A percentile compares a stretch with the other conserved stretches of the same genome.
Evolutionary conservation across 2,113 vertebrate species (phyloP).

Genomic region (Burhinus oedicnemus): DNA sequence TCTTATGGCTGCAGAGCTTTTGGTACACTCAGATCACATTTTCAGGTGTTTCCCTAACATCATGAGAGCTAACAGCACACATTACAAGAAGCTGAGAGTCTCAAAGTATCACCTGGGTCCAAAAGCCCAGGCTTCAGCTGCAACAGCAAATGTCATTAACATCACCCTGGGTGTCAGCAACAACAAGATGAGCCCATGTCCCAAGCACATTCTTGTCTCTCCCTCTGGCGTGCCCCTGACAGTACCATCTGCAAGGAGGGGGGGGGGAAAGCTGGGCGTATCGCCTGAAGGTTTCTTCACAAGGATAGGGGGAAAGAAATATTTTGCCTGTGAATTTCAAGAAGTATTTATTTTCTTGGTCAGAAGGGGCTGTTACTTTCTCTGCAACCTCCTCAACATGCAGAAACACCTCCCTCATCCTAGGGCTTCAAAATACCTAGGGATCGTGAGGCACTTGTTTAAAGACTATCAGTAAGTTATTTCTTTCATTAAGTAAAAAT

Average conservation of each 20-base stretch:
- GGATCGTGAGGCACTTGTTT: neutral
- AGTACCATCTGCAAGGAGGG: neutral
- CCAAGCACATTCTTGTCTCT: neutral
- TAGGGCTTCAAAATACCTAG: neutral
- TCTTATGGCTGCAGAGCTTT: neutral
- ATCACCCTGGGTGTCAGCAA: neutral
- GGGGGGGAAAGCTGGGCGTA: neutral
- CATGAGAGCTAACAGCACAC: accelerated
- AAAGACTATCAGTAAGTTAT: neutral
- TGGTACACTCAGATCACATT: accelerated
- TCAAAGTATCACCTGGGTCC: neutral
- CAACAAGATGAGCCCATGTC: neutral
- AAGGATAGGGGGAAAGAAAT: neutral
- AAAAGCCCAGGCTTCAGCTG: neutral
- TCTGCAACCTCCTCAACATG: neutral
- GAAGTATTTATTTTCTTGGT: neutral
- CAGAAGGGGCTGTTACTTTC: neutral
- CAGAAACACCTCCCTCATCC: neutral
- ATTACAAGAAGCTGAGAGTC: neutral
- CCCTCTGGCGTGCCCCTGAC: neutral
- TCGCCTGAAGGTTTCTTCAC: neutral
- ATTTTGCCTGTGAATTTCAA: neutral
- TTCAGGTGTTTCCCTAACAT: neutral
- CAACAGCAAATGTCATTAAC: neutral
- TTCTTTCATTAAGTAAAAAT: neutral